These are phyloP conservation scores for Chelonus insularis DNA, from an alignment of 1,140 invertebrate genomes.

Conservation along the genomic window DNA sequence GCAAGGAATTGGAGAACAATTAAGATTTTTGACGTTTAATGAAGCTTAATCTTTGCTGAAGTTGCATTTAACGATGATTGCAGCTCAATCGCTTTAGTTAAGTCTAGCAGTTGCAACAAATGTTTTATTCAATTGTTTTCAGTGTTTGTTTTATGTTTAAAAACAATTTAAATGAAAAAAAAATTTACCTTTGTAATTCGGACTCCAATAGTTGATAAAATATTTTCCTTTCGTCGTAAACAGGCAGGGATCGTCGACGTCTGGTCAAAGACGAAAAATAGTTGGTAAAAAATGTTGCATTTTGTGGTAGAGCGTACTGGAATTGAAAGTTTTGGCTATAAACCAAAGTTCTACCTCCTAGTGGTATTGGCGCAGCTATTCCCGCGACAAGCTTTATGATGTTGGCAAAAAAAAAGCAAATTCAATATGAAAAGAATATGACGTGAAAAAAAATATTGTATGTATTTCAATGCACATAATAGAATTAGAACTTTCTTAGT, in stretches of 20 bases:
- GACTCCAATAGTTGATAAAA: constrained; percentile 34
- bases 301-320: constrained; percentile 56
- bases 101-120: too few relatives aligned
- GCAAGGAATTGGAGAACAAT: constrained; percentile 12
- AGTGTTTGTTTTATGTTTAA: too few relatives aligned
- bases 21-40: constrained; percentile 23
- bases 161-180: too few relatives aligned
- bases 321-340: constrained; percentile 58
- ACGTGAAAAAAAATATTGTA: too few relatives aligned
- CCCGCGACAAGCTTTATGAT: constrained; percentile 55
- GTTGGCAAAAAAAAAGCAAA: too few relatives aligned
- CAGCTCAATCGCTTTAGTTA: not conserved
- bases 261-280: constrained; percentile 33
- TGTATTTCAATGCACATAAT: too few relatives aligned
- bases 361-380: constrained; percentile 50
- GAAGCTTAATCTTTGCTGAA: not conserved
- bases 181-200: constrained; percentile 29
- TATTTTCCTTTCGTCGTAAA: constrained; percentile 32
- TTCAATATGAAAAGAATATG: too few relatives aligned
- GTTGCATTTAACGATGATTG: not conserved
- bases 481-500: too few relatives aligned
- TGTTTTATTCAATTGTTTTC: not conserved
- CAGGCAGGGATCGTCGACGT: constrained; percentile 30
- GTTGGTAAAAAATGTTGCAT: constrained; percentile 53
- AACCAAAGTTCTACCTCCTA: constrained; percentile 46